Conservation (phyloP, 2,113 vertebrate genomes). For the Oreochromis niloticus region DNA sequence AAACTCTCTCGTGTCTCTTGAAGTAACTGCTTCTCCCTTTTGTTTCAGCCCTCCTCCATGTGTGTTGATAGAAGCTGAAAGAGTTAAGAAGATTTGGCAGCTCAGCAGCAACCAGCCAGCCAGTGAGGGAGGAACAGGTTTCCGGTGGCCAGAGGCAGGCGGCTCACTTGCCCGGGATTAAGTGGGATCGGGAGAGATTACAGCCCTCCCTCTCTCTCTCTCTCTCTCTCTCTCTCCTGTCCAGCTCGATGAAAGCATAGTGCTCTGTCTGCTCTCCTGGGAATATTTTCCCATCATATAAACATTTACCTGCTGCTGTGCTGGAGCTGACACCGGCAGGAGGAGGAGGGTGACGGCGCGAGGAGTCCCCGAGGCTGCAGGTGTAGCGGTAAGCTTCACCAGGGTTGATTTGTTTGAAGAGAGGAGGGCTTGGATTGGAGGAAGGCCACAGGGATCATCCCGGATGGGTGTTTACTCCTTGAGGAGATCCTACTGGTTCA, state of each 20-base stretch:
- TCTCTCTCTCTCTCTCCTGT: neutral
- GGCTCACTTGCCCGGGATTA: slow-evolving; percentile 70
- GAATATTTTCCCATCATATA: neutral
- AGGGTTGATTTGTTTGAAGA: neutral
- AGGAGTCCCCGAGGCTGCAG: neutral
- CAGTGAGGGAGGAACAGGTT: slow-evolving; percentile 43
- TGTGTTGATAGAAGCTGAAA: slow-evolving; percentile 36
- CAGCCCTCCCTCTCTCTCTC: slow-evolving; percentile 27
- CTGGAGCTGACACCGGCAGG: neutral
- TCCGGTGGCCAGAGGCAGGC: slow-evolving; percentile 43
- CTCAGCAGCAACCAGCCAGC: slow-evolving; percentile 8
- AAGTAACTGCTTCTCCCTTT: neutral
- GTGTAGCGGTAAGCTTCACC: slow-evolving; percentile 12
- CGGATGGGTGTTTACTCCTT: neutral
- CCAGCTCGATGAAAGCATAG: neutral
- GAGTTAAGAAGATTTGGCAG: slow-evolving; percentile 69
- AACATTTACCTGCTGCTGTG: neutral
- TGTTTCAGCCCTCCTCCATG: neutral
- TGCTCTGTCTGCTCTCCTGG: neutral
- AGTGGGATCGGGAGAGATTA: slow-evolving; percentile 74
- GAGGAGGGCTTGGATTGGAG: neutral
- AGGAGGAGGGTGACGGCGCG: neutral
- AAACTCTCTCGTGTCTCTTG: neutral
- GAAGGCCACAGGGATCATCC: neutral
- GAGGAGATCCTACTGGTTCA: neutral